Evolutionary conservation across 2,888 invertebrate genomes (phyloP).

Genomic region (Cheilosia soror): DNA sequence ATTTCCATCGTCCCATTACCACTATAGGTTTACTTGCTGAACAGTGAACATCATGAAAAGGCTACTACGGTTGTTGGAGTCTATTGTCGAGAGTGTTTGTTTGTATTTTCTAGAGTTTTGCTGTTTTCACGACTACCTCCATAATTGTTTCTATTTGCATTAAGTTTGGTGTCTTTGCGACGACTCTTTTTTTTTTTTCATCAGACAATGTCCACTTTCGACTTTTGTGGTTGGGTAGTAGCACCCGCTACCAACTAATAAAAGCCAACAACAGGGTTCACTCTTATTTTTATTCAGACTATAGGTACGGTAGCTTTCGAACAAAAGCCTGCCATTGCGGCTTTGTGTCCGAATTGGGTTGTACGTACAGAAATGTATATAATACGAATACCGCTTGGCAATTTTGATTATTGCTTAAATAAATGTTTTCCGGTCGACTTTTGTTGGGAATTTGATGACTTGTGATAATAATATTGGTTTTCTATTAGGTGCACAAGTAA

Average conservation of each 20-base stretch:
- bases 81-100: constrained; percentile 30
- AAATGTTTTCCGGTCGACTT: constrained; percentile 48
- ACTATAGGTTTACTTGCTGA: constrained; percentile 18
- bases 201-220: constrained; percentile 38
- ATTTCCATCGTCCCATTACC: constrained; percentile 25
- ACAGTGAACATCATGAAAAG: constrained; percentile 48
- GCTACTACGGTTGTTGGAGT: constrained; percentile 35
- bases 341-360: constrained; percentile 11
- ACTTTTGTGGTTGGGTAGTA: background rate
- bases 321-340: constrained; percentile 15
- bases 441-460: constrained; percentile 20
- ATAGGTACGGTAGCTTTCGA: background rate
- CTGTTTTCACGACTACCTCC: constrained; percentile 11
- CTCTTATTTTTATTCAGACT: constrained; percentile 25
- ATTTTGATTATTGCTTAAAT: constrained; percentile 36
- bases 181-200: constrained; percentile 4
- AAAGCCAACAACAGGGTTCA: constrained; percentile 30
- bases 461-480: constrained; percentile 14
- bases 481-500: constrained; percentile 26
- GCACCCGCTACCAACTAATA: constrained; percentile 12
- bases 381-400: background rate
- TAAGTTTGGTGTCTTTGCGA: constrained; percentile 32
- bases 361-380: constrained; percentile 18
- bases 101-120: background rate
- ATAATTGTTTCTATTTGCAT: constrained; percentile 57